Percentiles rank a stretch among this genome's conserved stretches.
Evolutionary conservation across 2,113 vertebrate species (phyloP).

Genomic region (Sorex fumeus): DNA sequence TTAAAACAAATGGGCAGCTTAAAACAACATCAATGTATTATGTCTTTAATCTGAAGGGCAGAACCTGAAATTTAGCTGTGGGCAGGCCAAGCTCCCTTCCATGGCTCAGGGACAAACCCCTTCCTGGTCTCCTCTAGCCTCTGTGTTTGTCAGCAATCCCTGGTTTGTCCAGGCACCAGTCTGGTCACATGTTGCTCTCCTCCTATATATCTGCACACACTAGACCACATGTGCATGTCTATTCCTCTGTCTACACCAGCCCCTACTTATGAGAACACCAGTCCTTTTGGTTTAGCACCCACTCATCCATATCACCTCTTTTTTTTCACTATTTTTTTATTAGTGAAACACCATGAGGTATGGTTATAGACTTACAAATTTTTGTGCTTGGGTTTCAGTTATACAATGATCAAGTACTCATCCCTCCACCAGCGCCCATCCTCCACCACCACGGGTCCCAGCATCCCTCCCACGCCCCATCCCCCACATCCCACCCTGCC

Average conservation of each 20-base stretch:
- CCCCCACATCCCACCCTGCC: too few relatives aligned
- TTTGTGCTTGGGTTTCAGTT: too few relatives aligned
- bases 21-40: not conserved
- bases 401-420: too few relatives aligned
- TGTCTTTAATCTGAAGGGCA: not conserved
- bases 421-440: too few relatives aligned
- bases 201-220: not conserved
- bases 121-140: not conserved
- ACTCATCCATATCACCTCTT: not conserved
- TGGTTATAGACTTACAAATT: too few relatives aligned
- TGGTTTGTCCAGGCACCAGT: not conserved
- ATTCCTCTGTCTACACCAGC: not conserved
- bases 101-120: not conserved
- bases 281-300: not conserved
- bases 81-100: not conserved
- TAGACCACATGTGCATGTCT: not conserved
- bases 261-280: not conserved
- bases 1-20: not conserved
- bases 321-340: too few relatives aligned
- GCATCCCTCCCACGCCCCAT: too few relatives aligned
- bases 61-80: too few relatives aligned
- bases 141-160: not conserved
- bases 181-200: not conserved
- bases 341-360: too few relatives aligned
- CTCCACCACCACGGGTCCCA: too few relatives aligned